A percentile compares a stretch with the other conserved stretches of the same genome.
Conservation (phyloP, 2,888 invertebrate species). For the Aporophyla nigra region DNA sequence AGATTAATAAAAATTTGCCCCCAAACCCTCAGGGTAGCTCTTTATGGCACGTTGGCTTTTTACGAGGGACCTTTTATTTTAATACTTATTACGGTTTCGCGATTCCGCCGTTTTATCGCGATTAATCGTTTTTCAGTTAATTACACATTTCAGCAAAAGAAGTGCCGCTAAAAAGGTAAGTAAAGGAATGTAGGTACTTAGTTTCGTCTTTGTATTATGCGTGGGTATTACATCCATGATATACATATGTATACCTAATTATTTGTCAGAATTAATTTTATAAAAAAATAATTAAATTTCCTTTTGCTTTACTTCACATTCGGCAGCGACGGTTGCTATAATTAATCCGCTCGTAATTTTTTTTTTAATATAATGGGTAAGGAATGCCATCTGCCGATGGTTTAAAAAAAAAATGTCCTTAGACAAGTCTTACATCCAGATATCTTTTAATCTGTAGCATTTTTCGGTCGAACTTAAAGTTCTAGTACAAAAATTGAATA, state of each 20-base stretch:
- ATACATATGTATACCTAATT: too few species aligned
- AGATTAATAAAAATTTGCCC: slow-evolving; percentile 88
- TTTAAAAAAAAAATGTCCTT: neutral
- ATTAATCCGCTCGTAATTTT: too few species aligned
- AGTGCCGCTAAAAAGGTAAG: slow-evolving; percentile 68
- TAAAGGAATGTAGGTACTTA: slow-evolving; percentile 46
- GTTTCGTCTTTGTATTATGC: slow-evolving; percentile 21
- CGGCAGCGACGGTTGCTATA: neutral
- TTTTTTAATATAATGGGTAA: neutral
- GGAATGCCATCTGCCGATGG: neutral
- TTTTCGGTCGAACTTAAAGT: neutral
- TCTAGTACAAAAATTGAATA: neutral
- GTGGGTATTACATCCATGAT: slow-evolving; percentile 9
- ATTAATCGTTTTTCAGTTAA: slow-evolving; percentile 85
- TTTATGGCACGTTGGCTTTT: slow-evolving; percentile 88
- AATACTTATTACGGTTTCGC: slow-evolving; percentile 86
- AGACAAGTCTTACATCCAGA: too few species aligned
- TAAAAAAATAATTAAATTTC: neutral
- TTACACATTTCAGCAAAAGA: slow-evolving; percentile 77
- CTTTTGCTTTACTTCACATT: neutral
- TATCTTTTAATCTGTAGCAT: neutral
- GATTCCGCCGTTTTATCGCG: slow-evolving; percentile 84
- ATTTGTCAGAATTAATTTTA: neutral
- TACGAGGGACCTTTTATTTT: slow-evolving; percentile 87
- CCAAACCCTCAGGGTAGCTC: slow-evolving; percentile 83